These are phyloP conservation scores for Naja naja DNA, from an alignment of 2,113 vertebrate genomes.

Conservation along the genomic window DNA sequence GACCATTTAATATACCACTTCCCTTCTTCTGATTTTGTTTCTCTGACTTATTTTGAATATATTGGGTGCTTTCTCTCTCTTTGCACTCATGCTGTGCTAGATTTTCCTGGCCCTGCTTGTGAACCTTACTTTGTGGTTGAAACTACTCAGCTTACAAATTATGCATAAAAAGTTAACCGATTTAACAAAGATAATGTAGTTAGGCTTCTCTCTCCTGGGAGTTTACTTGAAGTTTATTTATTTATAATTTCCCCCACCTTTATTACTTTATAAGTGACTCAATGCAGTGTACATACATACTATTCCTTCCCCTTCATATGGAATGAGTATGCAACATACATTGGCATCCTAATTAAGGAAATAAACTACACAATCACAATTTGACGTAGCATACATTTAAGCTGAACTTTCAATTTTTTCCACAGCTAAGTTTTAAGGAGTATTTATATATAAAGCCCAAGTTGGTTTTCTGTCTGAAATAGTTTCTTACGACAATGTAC, in stretches of 20 bases:
- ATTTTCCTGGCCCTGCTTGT: neutral
- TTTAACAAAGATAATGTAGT: neutral
- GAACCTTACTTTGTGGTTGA: slow-evolving; percentile 5
- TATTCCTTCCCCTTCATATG: neutral
- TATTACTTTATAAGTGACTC: neutral
- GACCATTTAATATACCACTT: neutral
- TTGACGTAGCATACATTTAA: neutral
- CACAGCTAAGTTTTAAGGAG: neutral
- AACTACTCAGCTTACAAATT: slow-evolving; percentile 20
- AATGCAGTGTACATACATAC: neutral
- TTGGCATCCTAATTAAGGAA: neutral
- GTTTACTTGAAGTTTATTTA: neutral
- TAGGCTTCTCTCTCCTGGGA: slow-evolving; percentile 16
- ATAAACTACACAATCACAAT: neutral
- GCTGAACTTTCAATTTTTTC: neutral
- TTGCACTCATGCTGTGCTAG: neutral
- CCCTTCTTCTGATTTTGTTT: neutral
- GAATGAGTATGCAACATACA: neutral
- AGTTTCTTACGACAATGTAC: neutral
- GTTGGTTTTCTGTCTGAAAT: neutral
- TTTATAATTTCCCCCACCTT: neutral
- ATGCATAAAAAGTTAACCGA: slow-evolving; percentile 3
- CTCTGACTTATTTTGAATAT: neutral
- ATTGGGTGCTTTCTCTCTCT: neutral
- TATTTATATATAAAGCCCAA: neutral